Percentiles rank a stretch among this genome's conserved stretches.
Conservation (phyloP, 2,888 invertebrate species). For the Lymantria dispar region DNA sequence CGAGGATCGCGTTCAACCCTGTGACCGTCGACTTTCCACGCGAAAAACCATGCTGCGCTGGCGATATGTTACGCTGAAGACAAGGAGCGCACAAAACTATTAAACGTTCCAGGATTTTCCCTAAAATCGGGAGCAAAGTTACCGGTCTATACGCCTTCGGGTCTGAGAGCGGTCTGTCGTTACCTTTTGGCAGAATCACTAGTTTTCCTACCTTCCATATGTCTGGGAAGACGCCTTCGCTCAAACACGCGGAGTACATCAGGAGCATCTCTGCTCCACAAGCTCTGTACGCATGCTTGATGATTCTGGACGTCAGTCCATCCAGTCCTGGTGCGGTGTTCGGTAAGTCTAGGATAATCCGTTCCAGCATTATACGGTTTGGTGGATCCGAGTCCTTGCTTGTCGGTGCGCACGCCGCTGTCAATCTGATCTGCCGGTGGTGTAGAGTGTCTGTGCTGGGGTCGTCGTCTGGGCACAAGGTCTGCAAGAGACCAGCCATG, state of each 20-base stretch:
- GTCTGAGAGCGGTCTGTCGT: conserved; percentile 19
- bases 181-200: conserved; percentile 29
- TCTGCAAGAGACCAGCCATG: conserved; percentile 10
- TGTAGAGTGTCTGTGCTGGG: conserved; percentile 10
- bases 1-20: conserved; percentile 14
- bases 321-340: conserved; percentile 39
- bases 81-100: conserved; percentile 12
- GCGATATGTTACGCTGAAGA: conserved; percentile 9
- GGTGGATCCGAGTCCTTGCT: conserved; percentile 11
- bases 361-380: not conserved
- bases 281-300: conserved; percentile 22
- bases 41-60: conserved; percentile 38
- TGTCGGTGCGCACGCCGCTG: conserved; percentile 20
- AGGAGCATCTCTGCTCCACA: conserved; percentile 8
- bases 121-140: conserved; percentile 33
- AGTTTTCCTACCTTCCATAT: conserved; percentile 31
- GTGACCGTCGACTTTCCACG: conserved; percentile 29
- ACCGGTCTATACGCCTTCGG: conserved; percentile 38
- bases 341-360: conserved; percentile 20
- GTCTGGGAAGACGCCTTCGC: conserved; percentile 28
- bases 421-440: conserved; percentile 22
- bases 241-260: conserved; percentile 12
- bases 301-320: conserved; percentile 24
- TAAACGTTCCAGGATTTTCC: conserved; percentile 40
- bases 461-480: conserved; percentile 39